Base-by-base conservation (phyloP, 2,888 invertebrate genomes). In the Steinernema carpocapsae region DNA sequence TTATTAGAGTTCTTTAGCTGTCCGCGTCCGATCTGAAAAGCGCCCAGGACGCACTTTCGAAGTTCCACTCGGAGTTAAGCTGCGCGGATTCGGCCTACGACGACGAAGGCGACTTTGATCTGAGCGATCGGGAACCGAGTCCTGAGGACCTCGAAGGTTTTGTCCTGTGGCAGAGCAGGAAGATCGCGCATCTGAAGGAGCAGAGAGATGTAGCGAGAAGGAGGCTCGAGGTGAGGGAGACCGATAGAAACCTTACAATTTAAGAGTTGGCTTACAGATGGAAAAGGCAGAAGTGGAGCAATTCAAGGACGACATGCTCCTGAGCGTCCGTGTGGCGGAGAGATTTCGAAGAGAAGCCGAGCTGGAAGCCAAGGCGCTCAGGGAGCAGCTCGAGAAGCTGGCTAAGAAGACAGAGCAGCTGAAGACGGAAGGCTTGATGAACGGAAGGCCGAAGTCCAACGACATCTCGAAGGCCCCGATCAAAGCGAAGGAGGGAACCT, bases 331-430 rank as follows among this genome's bases (percentile, higher is more conserved):
- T 6, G 56, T 56, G 22, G 56, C 56, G 6, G 56, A 56, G 12
- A 22, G 26, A 26, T 56, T 56, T 26, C 22, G 56, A 26, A 56
- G 26, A 17, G 56, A 56, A 56, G 56, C 56, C 6, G 56, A 56
- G 26, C 56, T 24, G 7, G 56, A 56, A 17, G 56, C 56, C 6
- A 56, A 56, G 26, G 12, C 14, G 24, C 56, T 56, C 6, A 56
- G 56, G 22, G 2, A 12, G 6, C 2, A 56, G 26, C n/a, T 56
- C 10, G 56, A 56, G 17, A 3, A 26, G 7, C 56, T 56, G 2
- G 26, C 56, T 7, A 26, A 22, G 6, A 26, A 24, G 6, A 19
- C 26, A 14, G 26, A 4, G 22, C 56, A 56, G 24, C 2, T 26
- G 24, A 26, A 56, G 24, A 6, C n/a, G n/a, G n/a, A n/a, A n/a